Evolutionary conservation across 2,888 invertebrate genomes (phyloP).

Genomic region (Oligia fasciuncula): DNA sequence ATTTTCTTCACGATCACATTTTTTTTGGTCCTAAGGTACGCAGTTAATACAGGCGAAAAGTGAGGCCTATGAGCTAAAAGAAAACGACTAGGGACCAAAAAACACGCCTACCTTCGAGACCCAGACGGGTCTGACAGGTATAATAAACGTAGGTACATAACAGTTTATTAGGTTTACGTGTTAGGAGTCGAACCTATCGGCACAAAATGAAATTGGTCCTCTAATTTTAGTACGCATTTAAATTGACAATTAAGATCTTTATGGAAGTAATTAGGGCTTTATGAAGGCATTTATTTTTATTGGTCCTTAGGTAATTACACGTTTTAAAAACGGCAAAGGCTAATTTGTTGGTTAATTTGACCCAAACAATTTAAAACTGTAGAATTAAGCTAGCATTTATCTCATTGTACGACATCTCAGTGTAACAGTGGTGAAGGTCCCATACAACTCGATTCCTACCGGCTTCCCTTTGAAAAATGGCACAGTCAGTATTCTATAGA

Average conservation of each 20-base stretch:
- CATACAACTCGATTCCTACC: too few relatives aligned
- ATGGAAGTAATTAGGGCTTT: slow-evolving; percentile 49
- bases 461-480: too few relatives aligned
- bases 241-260: slow-evolving; percentile 53
- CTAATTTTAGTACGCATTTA: slow-evolving; percentile 37
- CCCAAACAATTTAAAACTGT: neutral
- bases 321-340: slow-evolving; percentile 21
- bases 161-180: slow-evolving; percentile 33
- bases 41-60: neutral
- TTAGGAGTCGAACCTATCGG: slow-evolving; percentile 22
- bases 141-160: slow-evolving; percentile 11
- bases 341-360: slow-evolving; percentile 10
- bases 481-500: too few relatives aligned
- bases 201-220: slow-evolving; percentile 34
- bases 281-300: slow-evolving; percentile 33
- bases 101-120: neutral
- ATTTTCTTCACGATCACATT: neutral
- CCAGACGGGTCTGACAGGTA: neutral
- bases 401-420: too few relatives aligned
- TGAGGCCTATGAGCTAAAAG: neutral
- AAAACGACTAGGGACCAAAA: slow-evolving; percentile 16
- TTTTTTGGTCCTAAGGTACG: neutral
- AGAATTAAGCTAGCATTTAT: neutral
- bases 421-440: too few relatives aligned
- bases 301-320: slow-evolving; percentile 28